Percentiles rank a stretch among this genome's conserved stretches.
phyloP scores from a whole-genome alignment of 2,888 invertebrate species.

The Eristalis pertinax region DNA sequence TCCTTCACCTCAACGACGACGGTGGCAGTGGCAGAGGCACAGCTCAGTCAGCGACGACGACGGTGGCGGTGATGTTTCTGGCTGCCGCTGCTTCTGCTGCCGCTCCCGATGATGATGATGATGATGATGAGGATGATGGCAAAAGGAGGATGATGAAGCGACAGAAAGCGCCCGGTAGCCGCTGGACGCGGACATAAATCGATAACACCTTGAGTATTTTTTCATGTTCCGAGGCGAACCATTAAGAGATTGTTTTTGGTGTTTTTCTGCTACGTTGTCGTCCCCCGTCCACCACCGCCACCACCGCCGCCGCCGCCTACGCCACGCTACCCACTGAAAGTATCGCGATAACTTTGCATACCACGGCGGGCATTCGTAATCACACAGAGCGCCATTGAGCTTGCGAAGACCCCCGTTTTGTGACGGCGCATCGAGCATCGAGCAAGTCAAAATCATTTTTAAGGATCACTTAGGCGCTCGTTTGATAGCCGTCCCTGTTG shows the following conservation, averaged over 20 bases:
- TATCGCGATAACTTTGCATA: slow-evolving; percentile 68
- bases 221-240: slow-evolving; percentile 82
- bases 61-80: not conserved
- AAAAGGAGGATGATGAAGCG: slow-evolving; percentile 74
- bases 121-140: slow-evolving; percentile 26
- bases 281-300: not conserved
- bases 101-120: slow-evolving; percentile 19
- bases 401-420: not conserved
- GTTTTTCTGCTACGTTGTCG: slow-evolving; percentile 23
- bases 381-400: slow-evolving; percentile 57
- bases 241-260: slow-evolving; percentile 81
- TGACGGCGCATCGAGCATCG: no score
- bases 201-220: slow-evolving; percentile 82
- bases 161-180: slow-evolving; percentile 79
- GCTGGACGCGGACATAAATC: slow-evolving; percentile 82
- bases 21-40: not conserved
- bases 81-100: not conserved
- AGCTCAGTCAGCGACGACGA: no score
- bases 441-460: slow-evolving; percentile 43
- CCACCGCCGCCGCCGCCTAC: not conserved
- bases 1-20: not conserved
- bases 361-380: slow-evolving; percentile 54
- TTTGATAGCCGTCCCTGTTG: slow-evolving; percentile 12
- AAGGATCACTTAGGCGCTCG: slow-evolving; percentile 64
- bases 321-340: slow-evolving; percentile 21